A percentile compares a stretch with the other conserved stretches of the same genome.
Conservation (phyloP, 2,113 vertebrate genomes). For the Phodopus roborovskii region DNA sequence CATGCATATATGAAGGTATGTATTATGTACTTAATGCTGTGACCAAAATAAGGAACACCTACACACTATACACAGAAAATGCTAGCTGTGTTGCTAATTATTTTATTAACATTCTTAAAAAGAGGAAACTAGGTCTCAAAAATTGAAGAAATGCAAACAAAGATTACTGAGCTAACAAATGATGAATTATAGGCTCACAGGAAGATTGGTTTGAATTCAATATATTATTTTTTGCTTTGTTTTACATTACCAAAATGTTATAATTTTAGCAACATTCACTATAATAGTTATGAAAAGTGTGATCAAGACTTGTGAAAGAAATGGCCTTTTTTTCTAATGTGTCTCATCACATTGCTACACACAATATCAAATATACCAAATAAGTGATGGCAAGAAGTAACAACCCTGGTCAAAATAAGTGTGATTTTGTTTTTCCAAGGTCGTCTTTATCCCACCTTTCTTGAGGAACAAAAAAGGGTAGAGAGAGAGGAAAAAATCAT, state of each 20-base stretch:
- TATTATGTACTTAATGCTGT: background rate
- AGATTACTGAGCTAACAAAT: background rate
- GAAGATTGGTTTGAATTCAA: background rate
- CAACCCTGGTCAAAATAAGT: background rate
- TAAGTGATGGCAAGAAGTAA: background rate
- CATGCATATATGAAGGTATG: background rate
- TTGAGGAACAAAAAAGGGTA: background rate
- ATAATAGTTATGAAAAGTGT: background rate
- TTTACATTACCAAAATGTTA: background rate
- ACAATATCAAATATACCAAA: background rate
- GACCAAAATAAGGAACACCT: background rate
- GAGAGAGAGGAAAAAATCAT: background rate
- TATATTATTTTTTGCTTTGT: background rate
- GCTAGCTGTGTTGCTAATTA: background rate
- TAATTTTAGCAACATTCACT: background rate
- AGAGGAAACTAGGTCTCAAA: background rate
- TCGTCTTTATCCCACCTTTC: background rate
- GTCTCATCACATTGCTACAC: background rate
- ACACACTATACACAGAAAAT: background rate
- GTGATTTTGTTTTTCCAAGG: background rate
- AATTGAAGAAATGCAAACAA: background rate
- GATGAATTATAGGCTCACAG: background rate
- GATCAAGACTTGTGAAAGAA: conserved; percentile 21
- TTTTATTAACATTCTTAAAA: background rate
- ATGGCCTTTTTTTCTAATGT: background rate